A percentile compares a stretch with the other conserved stretches of the same genome.
These are phyloP conservation scores for Triops longicaudatus DNA, from an alignment of 1,140 invertebrate genomes.

Conservation along the genomic window DNA sequence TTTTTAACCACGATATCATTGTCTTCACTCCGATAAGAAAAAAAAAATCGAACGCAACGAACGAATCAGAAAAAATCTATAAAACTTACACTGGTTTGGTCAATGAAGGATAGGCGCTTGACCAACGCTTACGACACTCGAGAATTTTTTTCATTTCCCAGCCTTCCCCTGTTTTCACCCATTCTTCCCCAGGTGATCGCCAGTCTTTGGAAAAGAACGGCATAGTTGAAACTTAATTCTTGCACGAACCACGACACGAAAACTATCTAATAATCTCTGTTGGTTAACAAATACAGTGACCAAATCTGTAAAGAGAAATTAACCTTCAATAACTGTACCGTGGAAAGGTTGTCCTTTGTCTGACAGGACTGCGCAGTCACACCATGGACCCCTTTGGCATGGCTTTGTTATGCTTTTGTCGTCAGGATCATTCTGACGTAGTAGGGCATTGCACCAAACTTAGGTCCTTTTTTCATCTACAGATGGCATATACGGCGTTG, in stretches of 20 bases:
- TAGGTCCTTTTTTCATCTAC: neutral
- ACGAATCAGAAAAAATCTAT: too few relatives aligned
- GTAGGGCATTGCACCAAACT: neutral
- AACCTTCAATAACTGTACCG: neutral
- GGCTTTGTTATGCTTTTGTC: neutral
- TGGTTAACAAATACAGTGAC: neutral
- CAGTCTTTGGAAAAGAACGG: constrained; percentile 91
- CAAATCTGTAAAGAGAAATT: neutral
- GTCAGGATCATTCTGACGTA: constrained; percentile 14
- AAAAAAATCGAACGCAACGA: too few relatives aligned
- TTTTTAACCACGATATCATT: too few relatives aligned
- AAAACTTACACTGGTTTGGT: neutral
- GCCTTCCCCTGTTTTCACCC: constrained; percentile 94
- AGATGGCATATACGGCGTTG: neutral
- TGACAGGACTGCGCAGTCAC: neutral
- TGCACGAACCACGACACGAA: neutral
- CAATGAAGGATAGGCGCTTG: neutral
- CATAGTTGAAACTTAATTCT: constrained; percentile 49
- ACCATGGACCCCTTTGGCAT: neutral
- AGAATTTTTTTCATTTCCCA: constrained; percentile 93
- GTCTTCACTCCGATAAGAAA: too few relatives aligned
- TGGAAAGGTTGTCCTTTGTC: constrained; percentile 1
- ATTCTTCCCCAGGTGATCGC: constrained; percentile 92
- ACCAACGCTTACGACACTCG: constrained; percentile 30
- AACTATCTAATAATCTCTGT: neutral